Conservation (phyloP, 53 echinoderm and acorn worm species). For the Holothuria leucospilota region DNA sequence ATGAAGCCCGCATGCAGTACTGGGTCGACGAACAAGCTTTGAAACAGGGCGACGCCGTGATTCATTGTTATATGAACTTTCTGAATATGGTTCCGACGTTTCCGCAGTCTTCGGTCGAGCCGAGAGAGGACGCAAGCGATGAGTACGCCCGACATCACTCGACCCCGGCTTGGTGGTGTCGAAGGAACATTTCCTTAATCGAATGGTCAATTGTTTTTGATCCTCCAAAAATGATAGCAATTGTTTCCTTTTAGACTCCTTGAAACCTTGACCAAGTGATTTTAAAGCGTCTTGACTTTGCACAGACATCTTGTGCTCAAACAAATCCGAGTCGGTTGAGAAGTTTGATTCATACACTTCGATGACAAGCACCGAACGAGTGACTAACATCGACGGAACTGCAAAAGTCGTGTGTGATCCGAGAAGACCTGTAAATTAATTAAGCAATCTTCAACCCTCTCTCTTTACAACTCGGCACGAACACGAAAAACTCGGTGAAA, state of each 20-base stretch:
- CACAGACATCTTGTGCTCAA: not conserved
- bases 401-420: not conserved
- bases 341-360: not conserved
- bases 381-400: too few relatives aligned
- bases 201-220: slow-evolving; percentile 54
- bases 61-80: not conserved
- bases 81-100: not conserved
- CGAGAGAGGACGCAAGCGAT: slow-evolving; percentile 57
- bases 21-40: slow-evolving; percentile 21
- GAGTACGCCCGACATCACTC: slow-evolving; percentile 25
- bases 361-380: too few relatives aligned
- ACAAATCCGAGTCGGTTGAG: not conserved
- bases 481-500: not conserved
- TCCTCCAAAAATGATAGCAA: slow-evolving; percentile 63
- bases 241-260: slow-evolving; percentile 65
- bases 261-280: slow-evolving; percentile 49
- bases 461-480: not conserved
- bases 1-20: slow-evolving; percentile 48
- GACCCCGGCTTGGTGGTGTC: slow-evolving; percentile 14
- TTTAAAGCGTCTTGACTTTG: slow-evolving; percentile 41
- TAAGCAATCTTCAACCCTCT: slow-evolving; percentile 5
- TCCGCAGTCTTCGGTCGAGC: slow-evolving; percentile 51
- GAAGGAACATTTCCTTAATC: slow-evolving; percentile 61
- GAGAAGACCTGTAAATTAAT: not conserved
- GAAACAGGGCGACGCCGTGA: not conserved